Evolutionary conservation across 2,113 vertebrate species (phyloP), one percentile per base, ranked within the genome.

Genomic region (Panthera tigris): DNA sequence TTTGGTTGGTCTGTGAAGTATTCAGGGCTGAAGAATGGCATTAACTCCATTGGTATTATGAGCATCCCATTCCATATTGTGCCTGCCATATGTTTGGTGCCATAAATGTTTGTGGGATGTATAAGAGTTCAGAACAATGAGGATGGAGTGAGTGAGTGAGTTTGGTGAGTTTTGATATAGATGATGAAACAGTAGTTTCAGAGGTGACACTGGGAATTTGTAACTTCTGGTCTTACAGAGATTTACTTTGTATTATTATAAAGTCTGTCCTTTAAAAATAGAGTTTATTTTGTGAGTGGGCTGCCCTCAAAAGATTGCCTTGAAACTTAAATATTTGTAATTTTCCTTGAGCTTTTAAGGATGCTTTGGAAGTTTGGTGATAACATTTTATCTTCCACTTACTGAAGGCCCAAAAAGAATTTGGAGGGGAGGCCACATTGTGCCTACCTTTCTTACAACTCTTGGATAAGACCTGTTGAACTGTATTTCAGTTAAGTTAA

Each of bases 271-370:
- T 86, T 97, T 91, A 68, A 95, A 73, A 91, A 80, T 90, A 29
- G 73, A 95, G 33, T 85, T 95, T 66, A 23, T 83, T 85, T 86
- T 88, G 39, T 73, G 68, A 85, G 55, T 89, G 83, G 41, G 29
- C 74, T 92, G 6, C 74, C 29, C 57, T 97, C 41, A 89, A 87
- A 96, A 55, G 65, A 87, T 73, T 86, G n/a, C 29, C 90, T 88
- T 76, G 52, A 94, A 73, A 10, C 18, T 48, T 97, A 97, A 84
- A 76, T 95, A 85, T 82, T 90, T 95, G 55, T 84, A 50, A 79
- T 93, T 97, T 95, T 78, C 66, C 45, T 96, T 91, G 78, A 96
- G 71, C n/a, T 91, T 95, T 95, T 94, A 89, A 69, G n/a, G 36
- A 36, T 88, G 39, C 48, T 97, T 97, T 97, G 33, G 69, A 82